Conservation (phyloP, 2,888 invertebrate species). For the Hartigia nigra region DNA sequence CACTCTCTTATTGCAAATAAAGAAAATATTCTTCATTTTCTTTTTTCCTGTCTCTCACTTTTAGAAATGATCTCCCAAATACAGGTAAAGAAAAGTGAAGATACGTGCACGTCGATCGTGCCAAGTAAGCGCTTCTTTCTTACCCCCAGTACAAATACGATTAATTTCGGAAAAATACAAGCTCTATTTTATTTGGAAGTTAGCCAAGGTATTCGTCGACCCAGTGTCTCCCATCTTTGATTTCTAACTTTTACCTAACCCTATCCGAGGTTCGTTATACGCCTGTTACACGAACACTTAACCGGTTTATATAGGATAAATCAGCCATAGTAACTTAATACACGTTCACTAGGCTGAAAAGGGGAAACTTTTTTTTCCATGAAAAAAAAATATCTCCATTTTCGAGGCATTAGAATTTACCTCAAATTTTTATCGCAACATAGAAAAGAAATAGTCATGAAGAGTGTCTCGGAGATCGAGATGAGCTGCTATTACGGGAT, state of each 20-base stretch:
- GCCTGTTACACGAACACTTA: background rate
- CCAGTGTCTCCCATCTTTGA: background rate
- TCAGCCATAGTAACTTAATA: background rate
- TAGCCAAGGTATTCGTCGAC: constrained; percentile 11
- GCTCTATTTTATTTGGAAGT: constrained; percentile 21
- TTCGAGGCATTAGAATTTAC: background rate
- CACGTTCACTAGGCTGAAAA: background rate
- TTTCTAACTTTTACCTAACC: background rate
- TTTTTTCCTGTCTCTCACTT: background rate
- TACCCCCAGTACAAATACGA: background rate
- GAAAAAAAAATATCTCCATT: background rate
- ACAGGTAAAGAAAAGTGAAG: background rate
- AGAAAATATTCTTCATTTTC: background rate
- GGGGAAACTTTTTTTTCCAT: background rate
- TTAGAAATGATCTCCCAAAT: background rate
- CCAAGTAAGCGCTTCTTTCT: background rate
- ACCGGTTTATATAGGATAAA: background rate
- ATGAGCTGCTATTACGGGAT: constrained; percentile 21
- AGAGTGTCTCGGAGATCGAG: background rate
- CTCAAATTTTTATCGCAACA: background rate
- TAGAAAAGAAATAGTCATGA: background rate
- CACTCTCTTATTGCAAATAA: background rate
- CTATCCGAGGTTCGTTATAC: background rate
- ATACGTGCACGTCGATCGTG: background rate
- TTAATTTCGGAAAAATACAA: background rate